Evolutionary conservation across 1,140 invertebrate genomes (phyloP).

Genomic region (Hypsibius dujardini): DNA sequence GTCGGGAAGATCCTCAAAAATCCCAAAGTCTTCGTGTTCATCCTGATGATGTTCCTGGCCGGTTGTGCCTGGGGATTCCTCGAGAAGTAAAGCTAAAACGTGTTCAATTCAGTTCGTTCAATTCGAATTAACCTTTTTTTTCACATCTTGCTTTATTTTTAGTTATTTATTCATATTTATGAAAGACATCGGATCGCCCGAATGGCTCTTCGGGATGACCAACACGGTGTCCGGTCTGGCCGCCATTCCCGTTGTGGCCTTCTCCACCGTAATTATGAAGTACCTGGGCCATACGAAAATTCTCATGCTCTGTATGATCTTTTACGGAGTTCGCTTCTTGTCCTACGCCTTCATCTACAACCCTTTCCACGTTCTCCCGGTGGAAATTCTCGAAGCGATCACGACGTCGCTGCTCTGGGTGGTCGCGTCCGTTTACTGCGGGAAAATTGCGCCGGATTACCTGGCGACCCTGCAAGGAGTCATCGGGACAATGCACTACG

Average conservation of each 20-base stretch:
- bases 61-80: too few relatives aligned
- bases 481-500: slow-evolving; percentile 58
- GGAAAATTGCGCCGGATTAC: slow-evolving; percentile 51
- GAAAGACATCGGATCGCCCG: neutral
- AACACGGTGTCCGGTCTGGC: slow-evolving; percentile 55
- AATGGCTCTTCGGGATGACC: neutral
- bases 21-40: too few relatives aligned
- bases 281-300: slow-evolving; percentile 60
- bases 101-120: too few relatives aligned
- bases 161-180: slow-evolving; percentile 16
- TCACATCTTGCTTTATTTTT: too few relatives aligned
- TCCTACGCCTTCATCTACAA: slow-evolving; percentile 63
- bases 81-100: too few relatives aligned
- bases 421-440: slow-evolving; percentile 60
- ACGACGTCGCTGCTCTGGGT: slow-evolving; percentile 64
- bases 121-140: too few relatives aligned
- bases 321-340: slow-evolving; percentile 55
- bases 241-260: slow-evolving; percentile 54
- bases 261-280: slow-evolving; percentile 57
- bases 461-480: slow-evolving; percentile 63
- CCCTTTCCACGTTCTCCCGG: slow-evolving; percentile 58
- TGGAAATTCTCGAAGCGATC: slow-evolving; percentile 58
- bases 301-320: slow-evolving; percentile 55
- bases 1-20: too few relatives aligned
- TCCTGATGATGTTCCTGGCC: too few relatives aligned